Conservation (phyloP, 2,888 invertebrate genomes). For the Papilio demoleus region DNA sequence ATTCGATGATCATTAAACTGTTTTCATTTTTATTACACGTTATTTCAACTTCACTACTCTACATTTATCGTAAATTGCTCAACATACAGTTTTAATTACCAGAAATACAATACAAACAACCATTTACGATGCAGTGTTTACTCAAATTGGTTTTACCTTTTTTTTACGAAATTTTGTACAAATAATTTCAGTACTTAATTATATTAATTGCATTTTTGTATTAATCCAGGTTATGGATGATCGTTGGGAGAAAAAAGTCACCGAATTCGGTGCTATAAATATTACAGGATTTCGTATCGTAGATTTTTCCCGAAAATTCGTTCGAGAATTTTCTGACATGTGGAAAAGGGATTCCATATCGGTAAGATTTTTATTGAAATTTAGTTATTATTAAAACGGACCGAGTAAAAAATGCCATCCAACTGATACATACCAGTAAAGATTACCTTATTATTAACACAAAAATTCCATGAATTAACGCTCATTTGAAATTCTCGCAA, state of each 20-base stretch:
- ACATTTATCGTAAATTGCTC: conserved; percentile 8
- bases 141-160: conserved; percentile 21
- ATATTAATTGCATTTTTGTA: conserved; percentile 38
- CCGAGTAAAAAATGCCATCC: too few species aligned
- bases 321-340: conserved; percentile 91
- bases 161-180: conserved; percentile 29
- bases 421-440: too few species aligned
- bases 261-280: conserved; percentile 97
- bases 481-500: too few species aligned
- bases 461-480: too few species aligned
- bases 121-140: conserved; percentile 5
- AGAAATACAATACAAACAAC: conserved; percentile 15
- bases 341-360: conserved; percentile 94
- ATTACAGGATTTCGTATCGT: conserved; percentile 98
- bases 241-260: conserved; percentile 94
- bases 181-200: neutral
- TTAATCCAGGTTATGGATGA: conserved; percentile 95
- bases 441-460: too few species aligned
- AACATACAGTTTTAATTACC: neutral
- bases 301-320: conserved; percentile 89
- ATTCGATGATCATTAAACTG: neutral
- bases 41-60: neutral
- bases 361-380: conserved; percentile 84
- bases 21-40: neutral
- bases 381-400: neutral